Percentiles rank a stretch among this genome's conserved stretches.
Evolutionary conservation across 1,140 invertebrate species (phyloP).

Genomic region (Acyrthosiphon pisum): DNA sequence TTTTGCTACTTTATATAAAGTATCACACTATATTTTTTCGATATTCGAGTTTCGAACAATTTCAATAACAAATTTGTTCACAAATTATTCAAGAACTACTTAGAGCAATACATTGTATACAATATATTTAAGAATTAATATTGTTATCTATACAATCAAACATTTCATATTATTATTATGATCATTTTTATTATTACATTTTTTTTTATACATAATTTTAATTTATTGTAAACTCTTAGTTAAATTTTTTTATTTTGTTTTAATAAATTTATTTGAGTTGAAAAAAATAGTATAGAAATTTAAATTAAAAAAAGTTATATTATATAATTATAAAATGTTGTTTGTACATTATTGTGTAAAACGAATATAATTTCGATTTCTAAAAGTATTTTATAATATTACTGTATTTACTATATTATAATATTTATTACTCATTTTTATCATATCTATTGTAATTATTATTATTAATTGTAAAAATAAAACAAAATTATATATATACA

Average conservation of each 20-base stretch:
- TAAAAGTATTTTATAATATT: slow-evolving; percentile 54
- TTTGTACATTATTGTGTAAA: slow-evolving; percentile 47
- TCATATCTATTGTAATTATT: slow-evolving; percentile 44
- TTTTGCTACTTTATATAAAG: neutral
- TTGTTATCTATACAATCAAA: slow-evolving; percentile 51
- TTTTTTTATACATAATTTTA: slow-evolving; percentile 11
- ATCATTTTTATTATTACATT: slow-evolving; percentile 12
- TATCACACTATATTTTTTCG: neutral
- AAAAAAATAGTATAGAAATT: slow-evolving; percentile 1
- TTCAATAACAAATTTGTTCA: neutral
- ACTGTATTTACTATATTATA: slow-evolving; percentile 50
- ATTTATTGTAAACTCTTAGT: slow-evolving; percentile 29
- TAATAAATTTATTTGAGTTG: slow-evolving; percentile 46
- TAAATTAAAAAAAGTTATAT: slow-evolving; percentile 24
- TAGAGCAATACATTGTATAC: slow-evolving; percentile 28
- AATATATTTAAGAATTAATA: neutral
- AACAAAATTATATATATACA: slow-evolving; percentile 23
- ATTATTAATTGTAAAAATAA: slow-evolving; percentile 47
- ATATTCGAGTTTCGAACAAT: slow-evolving; percentile 43
- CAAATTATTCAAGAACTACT: slow-evolving; percentile 25
- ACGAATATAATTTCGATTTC: slow-evolving; percentile 37
- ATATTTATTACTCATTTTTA: slow-evolving; percentile 49
- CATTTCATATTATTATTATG: slow-evolving; percentile 36
- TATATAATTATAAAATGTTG: slow-evolving; percentile 31
- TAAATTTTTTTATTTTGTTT: slow-evolving; percentile 53